Evolutionary conservation across 1,140 invertebrate species (phyloP).

Genomic region (Andricus grossulariae): DNA sequence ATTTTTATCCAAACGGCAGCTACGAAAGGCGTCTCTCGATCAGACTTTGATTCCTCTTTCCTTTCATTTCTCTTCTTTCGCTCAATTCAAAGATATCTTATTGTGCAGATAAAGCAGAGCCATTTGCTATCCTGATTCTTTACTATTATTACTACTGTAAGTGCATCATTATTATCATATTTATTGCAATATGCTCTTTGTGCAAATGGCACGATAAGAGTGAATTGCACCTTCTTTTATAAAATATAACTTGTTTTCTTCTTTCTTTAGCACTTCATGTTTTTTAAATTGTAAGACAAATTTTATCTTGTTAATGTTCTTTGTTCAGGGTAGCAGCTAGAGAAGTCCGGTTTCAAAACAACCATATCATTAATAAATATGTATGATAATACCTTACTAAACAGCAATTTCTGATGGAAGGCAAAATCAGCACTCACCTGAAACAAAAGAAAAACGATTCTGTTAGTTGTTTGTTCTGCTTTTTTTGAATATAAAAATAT

Average conservation of each 20-base stretch:
- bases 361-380: no score
- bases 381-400: no score
- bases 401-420: no score
- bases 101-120: neutral
- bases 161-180: constrained; percentile 20
- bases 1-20: constrained; percentile 61
- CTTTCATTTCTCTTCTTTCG: constrained; percentile 45
- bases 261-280: neutral
- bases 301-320: neutral
- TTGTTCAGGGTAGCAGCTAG: neutral
- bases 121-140: constrained; percentile 17
- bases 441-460: neutral
- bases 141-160: constrained; percentile 19
- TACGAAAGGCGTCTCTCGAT: constrained; percentile 43
- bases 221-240: neutral
- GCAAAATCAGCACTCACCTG: neutral
- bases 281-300: neutral
- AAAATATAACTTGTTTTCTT: neutral
- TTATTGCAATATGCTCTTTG: constrained; percentile 21
- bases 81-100: constrained; percentile 41
- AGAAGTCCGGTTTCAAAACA: no score
- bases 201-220: neutral
- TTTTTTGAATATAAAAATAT: no score
- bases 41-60: constrained; percentile 44
- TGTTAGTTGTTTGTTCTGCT: neutral